Evolutionary conservation across 2,888 invertebrate genomes (phyloP), one percentile per base, ranked within the genome.

Genomic region (Dolichomitus sp.): DNA sequence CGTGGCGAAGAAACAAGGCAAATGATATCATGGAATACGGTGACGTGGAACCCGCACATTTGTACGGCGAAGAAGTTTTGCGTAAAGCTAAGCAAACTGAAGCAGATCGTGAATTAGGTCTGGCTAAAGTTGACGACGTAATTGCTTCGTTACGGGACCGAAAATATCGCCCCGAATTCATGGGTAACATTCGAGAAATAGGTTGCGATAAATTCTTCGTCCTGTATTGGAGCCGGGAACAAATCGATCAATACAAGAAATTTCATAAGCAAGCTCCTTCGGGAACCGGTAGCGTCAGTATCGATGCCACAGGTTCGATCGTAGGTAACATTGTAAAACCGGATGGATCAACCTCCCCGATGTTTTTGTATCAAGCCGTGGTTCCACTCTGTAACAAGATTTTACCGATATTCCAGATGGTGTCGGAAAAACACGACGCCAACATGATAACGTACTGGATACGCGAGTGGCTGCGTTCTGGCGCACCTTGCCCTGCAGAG

Each of bases 21-120:
- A 66, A 84, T 54, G 45, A 83, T 27, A 4, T 70, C n/a, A 86
- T 85, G 86, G 33, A 73, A 14, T 81, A 84, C 54, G 83, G 81
- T n/a, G 83, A 83, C 27, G 14, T 23, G 33, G 63, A 66, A 12
- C 83, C 79, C 14, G 74, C 83, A 0, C 48, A 80, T 50, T 45
- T 85, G 27, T 70, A 68, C 42, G 61, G 73, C n/a, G 68, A 63
- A 40, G 61, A 80, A 5, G 80, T 77, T 17, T 66, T 76, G 23
- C 61, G 66, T 7, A 85, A 84, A 74, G 81, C 81, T 5, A 72
- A 76, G 30, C 80, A 81, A 75, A 69, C 76, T 42, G 72, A 70
- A 57, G 12, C n/a, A 9, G 81, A 84, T 17, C 66, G n/a, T n/a
- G n/a, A n/a, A n/a, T n/a, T n/a, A n/a, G n/a, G n/a, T n/a, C 57